Evolutionary conservation across 2,888 invertebrate genomes (phyloP), one percentile per base, ranked within the genome.

Genomic region (Phoronis australis): DNA sequence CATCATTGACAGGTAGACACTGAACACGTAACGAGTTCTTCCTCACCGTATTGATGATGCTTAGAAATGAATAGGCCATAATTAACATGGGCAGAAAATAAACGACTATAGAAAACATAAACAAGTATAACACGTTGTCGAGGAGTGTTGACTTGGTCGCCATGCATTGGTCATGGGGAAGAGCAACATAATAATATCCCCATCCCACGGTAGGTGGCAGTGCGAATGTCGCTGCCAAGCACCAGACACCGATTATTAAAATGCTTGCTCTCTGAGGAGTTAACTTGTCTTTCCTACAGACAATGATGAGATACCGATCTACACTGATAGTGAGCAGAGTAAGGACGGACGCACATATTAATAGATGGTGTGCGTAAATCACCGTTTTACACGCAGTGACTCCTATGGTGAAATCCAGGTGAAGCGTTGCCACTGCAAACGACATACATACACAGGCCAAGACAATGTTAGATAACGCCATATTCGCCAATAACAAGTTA

Each of bases 261-360:
- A 54, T 5, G 21, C 59, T 57, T 4, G 69, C 59, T 4, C 55
- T 48, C 18, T 47, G 48, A 3, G 60, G 56, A n/a, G 54, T 60
- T 2, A 73, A 55, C 45, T 56, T 57, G 45, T 69, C 68, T 22
- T 51, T 52, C 21, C 59, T 49, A 22, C 56, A 57, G 0, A 69
- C 66, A 21, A 71, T 65, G 41, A 71, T 70, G 18, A 61, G 45
- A 44, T 65, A 71, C 5, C 71, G 51, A 47, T 71, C 69, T 1
- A 64, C 43, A 47, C 68, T 69, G 43, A 73, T 69, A 1, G 62
- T 51, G 3, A 69, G 50, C 20, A 73, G 48, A 15, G 65, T 59
- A 24, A 51, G 55, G 4, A 62, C 53, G n/a, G 59, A 61, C n/a
- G 62, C 61, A n/a, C 58, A 53, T 6, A 65, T 47, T n/a, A 66